These are phyloP conservation scores for Tokudaia muenninki DNA, from an alignment of 2,797 vertebrate species.

Conservation along the genomic window DNA sequence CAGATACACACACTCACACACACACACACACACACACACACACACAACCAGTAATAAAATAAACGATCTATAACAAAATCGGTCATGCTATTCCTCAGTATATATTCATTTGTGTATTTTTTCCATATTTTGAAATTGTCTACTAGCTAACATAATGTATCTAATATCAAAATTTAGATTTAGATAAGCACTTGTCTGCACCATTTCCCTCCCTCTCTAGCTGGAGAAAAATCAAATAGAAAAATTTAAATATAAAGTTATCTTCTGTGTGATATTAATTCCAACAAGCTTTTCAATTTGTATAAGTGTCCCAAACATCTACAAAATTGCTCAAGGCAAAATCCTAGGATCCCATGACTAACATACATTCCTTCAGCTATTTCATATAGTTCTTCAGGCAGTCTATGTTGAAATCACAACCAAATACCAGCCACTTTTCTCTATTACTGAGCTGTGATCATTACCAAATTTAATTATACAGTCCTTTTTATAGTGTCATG, in stretches of 20 bases:
- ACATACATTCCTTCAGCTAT: neutral
- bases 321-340: neutral
- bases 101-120: neutral
- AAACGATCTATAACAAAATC: neutral
- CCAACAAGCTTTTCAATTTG: neutral
- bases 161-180: neutral
- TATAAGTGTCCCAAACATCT: neutral
- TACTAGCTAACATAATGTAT: neutral
- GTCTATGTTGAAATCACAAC: neutral
- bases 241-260: neutral
- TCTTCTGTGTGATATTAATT: neutral
- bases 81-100: neutral
- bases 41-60: neutral
- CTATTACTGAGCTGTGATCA: neutral
- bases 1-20: neutral
- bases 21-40: neutral
- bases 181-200: neutral
- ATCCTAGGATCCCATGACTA: neutral
- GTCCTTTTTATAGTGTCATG: neutral
- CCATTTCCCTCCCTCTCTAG: neutral
- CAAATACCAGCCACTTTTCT: neutral
- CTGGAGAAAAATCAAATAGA: neutral
- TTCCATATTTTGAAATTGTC: neutral
- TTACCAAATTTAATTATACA: neutral
- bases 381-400: neutral